Evolutionary conservation across 2,113 vertebrate genomes (phyloP), one percentile per base, ranked within the genome.

Genomic region (Semnornis frantzii): DNA sequence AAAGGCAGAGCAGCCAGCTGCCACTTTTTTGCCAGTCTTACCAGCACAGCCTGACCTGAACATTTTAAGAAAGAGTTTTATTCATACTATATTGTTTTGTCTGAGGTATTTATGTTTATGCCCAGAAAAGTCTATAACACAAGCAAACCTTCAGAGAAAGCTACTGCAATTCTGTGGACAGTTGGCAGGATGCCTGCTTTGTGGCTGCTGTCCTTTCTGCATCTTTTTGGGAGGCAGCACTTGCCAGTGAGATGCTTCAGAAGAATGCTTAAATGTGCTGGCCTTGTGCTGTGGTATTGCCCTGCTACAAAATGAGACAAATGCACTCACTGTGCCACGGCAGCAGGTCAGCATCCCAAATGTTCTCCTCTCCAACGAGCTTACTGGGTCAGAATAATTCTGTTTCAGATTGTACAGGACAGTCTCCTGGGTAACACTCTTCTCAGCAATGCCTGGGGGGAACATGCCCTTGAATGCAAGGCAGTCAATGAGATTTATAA

Each of bases 401-500:
- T 94, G 92, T 92, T 96, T 93, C 94, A 91, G 87, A 93, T 94
- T 80, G 84, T 57, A 73, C 84, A 89, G 89, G 89, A 48, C 84
- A 87, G 91, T 93, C 94, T 94, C 96, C 94, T 8, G 91, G 91
- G 96, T 80, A 95, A 95, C 87, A 68, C 2, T 44, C 94, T 74
- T 65, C 91, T 77, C 64, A 95, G 94, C 87, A 84, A 24, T 31
- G 91, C 94, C 62, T 4, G 27, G 30, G 77, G 92, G 89, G 69
- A 89, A 89, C 94, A 92, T 52, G 72, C 91, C 94, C 94, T 92
- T 91, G 84, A 82, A 94, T 39, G 82, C 89, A 64, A 92, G 94
- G 91, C 94, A 95, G 91, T 92, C 95, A 94, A 89, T 87, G 94
- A 95, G 94, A 93, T 85, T 96, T 95, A 68, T 94, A 96, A 96